Conservation (phyloP, 2,888 invertebrate genomes). For the Mechanitis mazaeus region DNA sequence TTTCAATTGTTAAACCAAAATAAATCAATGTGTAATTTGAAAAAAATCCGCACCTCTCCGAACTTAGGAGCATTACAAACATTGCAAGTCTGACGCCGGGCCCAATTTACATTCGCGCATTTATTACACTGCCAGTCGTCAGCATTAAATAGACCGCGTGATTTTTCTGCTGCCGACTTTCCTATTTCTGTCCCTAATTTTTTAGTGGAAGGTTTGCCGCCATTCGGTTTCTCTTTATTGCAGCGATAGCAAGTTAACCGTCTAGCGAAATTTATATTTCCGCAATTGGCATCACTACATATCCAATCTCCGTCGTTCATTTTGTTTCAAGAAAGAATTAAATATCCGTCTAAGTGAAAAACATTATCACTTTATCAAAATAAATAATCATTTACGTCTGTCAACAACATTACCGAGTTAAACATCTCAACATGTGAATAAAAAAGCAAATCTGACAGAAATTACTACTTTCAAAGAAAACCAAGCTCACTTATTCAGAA, state of each 20-base stretch:
- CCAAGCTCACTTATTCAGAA: constrained; percentile 70
- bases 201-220: constrained; percentile 76
- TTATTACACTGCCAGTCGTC: constrained; percentile 99
- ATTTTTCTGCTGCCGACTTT: constrained; percentile 98
- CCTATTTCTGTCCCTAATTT: constrained; percentile 97
- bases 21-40: neutral
- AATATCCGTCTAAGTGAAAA: constrained; percentile 20
- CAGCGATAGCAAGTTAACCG: constrained; percentile 94
- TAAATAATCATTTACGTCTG: constrained; percentile 22
- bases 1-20: neutral
- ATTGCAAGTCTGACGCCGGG: constrained; percentile 95
- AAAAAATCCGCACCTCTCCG: constrained; percentile 85
- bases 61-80: constrained; percentile 99
- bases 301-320: constrained; percentile 81
- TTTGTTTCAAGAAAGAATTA: constrained; percentile 44
- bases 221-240: constrained; percentile 80
- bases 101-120: constrained; percentile 99
- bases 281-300: constrained; percentile 84
- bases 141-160: constrained; percentile 95
- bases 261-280: constrained; percentile 96
- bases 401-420: constrained; percentile 31
- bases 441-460: constrained; percentile 54
- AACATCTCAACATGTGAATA: constrained; percentile 50
- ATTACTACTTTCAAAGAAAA: constrained; percentile 62
- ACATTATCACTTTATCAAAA: constrained; percentile 29